Base-by-base conservation (phyloP, 2,888 invertebrate genomes). In the Muschampia plurimacula region DNA sequence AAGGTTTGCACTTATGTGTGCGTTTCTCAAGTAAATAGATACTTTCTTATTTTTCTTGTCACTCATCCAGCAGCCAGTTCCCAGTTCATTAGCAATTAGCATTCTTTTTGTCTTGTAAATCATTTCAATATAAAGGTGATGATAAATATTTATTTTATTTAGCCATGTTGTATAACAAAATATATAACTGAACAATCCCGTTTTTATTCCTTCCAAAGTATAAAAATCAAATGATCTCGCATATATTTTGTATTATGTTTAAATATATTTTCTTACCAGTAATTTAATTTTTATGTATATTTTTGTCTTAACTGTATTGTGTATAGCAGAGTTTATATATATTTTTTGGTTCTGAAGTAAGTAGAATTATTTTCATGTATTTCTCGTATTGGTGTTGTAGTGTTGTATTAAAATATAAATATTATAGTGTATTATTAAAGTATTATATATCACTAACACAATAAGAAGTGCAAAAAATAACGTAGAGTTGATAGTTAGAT, bases 401-500 rank as follows among this genome's bases (percentile, higher is more conserved):
- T 36, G 10, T 69, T 15, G 10, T 49, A 22, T 8, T n/a, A 36
- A 67, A 36, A 41, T 22, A 41, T 55, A 52, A 12, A 59, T 36
- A 9, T 7, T 59, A 59, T 52, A n/a, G 13, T 13, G 49, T 49
- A 49, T 49, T 49, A 49, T 49, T 49, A 49, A 49, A 64, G 44
- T 65, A 65, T 65, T 65, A 52, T 36, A n/a, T 52, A 22, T 22
- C 67, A 41, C 52, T 52, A 32, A 62, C 62, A 64, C 52, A 62
- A 22, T 13, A 28, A 60, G n/a, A 69, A 55, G 52, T 69, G 44
- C 46, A 65, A 65, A 32, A 65, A 46, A 12, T 22, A 36, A 32
- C n/a, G 52, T 15, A 57, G 57, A n/a, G 39, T 15, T 64, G 46
- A 60, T 64, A 69, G 63, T 41, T 66, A 66, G 66, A 59, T 70